Evolutionary conservation across 1,140 invertebrate genomes (phyloP).

Genomic region (Drosophila arizonae): DNA sequence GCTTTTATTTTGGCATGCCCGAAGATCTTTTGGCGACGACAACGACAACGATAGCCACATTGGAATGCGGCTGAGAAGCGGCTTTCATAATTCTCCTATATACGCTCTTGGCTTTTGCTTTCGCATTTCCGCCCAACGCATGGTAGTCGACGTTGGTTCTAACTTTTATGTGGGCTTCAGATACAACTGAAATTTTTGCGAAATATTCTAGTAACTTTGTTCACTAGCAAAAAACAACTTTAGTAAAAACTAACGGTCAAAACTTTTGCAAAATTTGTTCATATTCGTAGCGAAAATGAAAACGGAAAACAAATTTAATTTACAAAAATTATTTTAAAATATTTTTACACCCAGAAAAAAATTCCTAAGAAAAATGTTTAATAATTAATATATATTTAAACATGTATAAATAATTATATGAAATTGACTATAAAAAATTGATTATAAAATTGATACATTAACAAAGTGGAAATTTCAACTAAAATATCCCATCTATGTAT

Average conservation of each 20-base stretch:
- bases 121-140: background rate
- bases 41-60: slow-evolving; percentile 35
- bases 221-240: background rate
- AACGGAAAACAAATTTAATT: background rate
- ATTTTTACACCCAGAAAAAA: too few species aligned
- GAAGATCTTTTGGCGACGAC: slow-evolving; percentile 37
- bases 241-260: background rate
- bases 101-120: slow-evolving; percentile 45
- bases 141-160: slow-evolving; percentile 1
- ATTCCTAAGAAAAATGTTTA: too few species aligned
- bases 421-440: too few species aligned
- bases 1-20: slow-evolving; percentile 48
- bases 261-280: background rate
- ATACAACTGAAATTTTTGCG: slow-evolving; percentile 9
- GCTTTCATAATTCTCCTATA: slow-evolving; percentile 60
- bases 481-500: too few species aligned
- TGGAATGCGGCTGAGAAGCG: slow-evolving; percentile 55
- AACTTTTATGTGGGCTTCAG: slow-evolving; percentile 37
- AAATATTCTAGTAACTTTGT: background rate
- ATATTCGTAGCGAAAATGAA: background rate
- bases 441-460: too few species aligned
- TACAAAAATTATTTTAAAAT: background rate
- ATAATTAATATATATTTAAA: too few species aligned
- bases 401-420: too few species aligned
- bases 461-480: too few species aligned